Evolutionary conservation across 2,888 invertebrate genomes (phyloP), one percentile per base, ranked within the genome.

Genomic region (Meghimatium bilineatum): DNA sequence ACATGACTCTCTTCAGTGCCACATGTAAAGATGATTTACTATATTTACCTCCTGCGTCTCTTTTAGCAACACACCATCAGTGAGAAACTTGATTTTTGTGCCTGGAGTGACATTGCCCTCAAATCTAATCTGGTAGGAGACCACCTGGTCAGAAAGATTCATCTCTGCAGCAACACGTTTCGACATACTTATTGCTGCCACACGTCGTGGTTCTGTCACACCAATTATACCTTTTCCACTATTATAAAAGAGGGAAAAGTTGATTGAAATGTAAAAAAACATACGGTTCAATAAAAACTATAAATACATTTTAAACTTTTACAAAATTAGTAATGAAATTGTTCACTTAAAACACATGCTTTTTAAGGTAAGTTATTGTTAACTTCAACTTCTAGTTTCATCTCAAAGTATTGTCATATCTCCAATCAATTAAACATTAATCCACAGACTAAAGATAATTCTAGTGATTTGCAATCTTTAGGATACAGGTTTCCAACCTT

Each of bases 21-120:
- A n/a, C n/a, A n/a, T n/a, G n/a, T 71, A 23, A 36, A 26, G 38
- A 38, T 29, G 71, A n/a, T 67, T 10, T 36, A 34, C 17, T 17
- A 26, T 67, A 79, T 92, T 89, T 91, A 95, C 95, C 79, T 95
- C 95, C 94, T 97, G 97, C 72, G 98, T 95, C 94, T 98, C 98
- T 93, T 97, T 97, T 52, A 99, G 94, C 14, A 99, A 95, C 0
- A 99, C 98, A 93, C 99, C 95, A 93, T 99, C 99, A 14, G 99
- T 99, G 99, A 99, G 98, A 92, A 99, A 99, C 94, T 99, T 99
- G 84, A 99, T 97, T 93, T 96, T 96, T 0, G 99, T 99, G 8
- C 97, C 95, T 0, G 96, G 95, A 0, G 96, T 96, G 0, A 96
- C 96, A 90, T 98, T 99, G 32, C 98, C 98, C 92, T 99, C 99